These are phyloP conservation scores for Vimba vimba DNA, from an alignment of 2,113 vertebrate species.

Conservation along the genomic window DNA sequence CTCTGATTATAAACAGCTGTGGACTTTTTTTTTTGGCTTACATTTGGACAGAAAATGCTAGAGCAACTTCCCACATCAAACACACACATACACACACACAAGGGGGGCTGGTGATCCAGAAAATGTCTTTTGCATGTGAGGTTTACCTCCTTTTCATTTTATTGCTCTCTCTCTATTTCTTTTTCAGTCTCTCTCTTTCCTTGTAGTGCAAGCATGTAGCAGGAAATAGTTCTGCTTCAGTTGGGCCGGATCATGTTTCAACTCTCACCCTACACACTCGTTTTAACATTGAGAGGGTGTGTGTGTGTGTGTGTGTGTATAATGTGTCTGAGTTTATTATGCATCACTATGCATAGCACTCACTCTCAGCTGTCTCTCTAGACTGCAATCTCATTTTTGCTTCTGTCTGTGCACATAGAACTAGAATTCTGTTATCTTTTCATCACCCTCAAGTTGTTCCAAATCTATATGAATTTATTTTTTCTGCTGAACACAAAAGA, in stretches of 20 bases:
- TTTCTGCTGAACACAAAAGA: too few species aligned
- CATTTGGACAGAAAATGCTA: conserved; percentile 46
- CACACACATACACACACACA: conserved; percentile 37
- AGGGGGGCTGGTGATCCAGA: conserved; percentile 27
- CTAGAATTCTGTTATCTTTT: too few species aligned
- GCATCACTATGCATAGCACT: conserved; percentile 37
- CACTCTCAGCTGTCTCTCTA: conserved; percentile 32
- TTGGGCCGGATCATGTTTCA: conserved; percentile 47
- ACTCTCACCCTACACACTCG: conserved; percentile 38
- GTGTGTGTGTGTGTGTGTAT: conserved; percentile 22
- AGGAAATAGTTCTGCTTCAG: conserved; percentile 53
- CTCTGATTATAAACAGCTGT: conserved; percentile 59
- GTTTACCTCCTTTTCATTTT: conserved; percentile 5
- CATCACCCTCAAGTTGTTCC: too few species aligned
- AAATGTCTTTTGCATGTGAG: conserved; percentile 41
- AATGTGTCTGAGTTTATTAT: conserved; percentile 28
- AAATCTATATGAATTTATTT: too few species aligned
- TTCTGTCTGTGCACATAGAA: conserved; percentile 26
- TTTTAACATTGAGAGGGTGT: conserved; percentile 8
- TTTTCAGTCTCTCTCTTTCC: neutral
- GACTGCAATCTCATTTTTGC: neutral
- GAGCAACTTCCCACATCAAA: conserved; percentile 55
- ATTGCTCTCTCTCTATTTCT: neutral
- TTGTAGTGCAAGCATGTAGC: conserved; percentile 32
- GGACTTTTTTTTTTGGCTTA: conserved; percentile 44